phyloP scores from a whole-genome alignment of 2,113 vertebrate genomes.

The Etheostoma cragini region DNA sequence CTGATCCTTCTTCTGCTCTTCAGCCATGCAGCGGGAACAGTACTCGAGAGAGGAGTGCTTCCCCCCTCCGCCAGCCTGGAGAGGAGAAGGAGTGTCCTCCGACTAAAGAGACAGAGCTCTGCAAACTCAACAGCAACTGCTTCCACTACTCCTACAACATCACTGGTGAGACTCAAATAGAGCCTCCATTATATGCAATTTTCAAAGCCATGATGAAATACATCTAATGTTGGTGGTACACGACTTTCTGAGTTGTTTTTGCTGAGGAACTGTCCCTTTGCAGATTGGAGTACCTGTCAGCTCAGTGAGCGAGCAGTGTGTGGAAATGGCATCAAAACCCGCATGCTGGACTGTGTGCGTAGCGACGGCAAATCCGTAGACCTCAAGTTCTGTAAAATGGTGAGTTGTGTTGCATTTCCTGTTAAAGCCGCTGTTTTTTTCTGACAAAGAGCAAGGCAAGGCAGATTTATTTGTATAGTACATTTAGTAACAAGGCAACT shows the following conservation, averaged over 20 bases:
- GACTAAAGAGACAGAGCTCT: slow-evolving; percentile 85
- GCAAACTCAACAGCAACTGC: slow-evolving; percentile 94
- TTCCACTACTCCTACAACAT: slow-evolving; percentile 97
- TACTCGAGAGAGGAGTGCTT: slow-evolving; percentile 85
- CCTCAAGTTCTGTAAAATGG: slow-evolving; percentile 93
- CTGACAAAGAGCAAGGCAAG: neutral
- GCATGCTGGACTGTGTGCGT: slow-evolving; percentile 96
- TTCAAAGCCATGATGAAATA: no score
- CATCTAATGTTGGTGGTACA: neutral
- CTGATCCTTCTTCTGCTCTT: slow-evolving; percentile 47
- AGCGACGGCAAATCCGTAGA: slow-evolving; percentile 97
- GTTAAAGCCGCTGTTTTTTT: neutral
- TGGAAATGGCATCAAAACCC: slow-evolving; percentile 93
- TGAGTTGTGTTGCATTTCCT: slow-evolving; percentile 53
- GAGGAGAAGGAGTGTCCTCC: slow-evolving; percentile 88
- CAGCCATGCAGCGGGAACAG: slow-evolving; percentile 90
- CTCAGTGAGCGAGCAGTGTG: slow-evolving; percentile 96
- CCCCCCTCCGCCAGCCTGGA: slow-evolving; percentile 87
- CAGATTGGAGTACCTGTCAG: slow-evolving; percentile 99
- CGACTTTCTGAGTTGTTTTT: neutral
- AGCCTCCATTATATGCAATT: neutral
- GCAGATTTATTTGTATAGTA: no score
- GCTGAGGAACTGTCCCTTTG: neutral
- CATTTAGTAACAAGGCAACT: no score
- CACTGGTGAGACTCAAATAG: slow-evolving; percentile 86